Evolutionary conservation across 1,140 invertebrate species (phyloP).

Genomic region (Trinorchestia longiramus): DNA sequence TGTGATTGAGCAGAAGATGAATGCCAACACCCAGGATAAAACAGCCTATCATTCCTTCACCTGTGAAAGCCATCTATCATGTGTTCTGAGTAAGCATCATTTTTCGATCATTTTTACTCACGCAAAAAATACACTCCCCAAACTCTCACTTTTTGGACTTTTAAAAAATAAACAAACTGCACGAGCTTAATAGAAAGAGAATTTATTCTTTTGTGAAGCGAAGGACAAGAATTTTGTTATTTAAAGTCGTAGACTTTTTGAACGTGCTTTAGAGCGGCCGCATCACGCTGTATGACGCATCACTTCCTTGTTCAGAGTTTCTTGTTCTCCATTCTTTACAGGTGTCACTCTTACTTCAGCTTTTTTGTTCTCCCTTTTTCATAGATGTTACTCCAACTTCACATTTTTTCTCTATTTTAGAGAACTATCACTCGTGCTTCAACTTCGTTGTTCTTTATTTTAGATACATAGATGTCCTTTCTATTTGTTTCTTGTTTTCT

Average conservation of each 20-base stretch:
- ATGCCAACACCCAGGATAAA: no score
- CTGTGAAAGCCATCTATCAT: neutral
- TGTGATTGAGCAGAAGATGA: no score
- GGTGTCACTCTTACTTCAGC: no score
- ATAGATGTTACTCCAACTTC: no score
- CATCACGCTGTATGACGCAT: no score
- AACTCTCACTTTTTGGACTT: neutral
- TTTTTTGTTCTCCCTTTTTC: no score
- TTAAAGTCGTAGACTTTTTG: neutral
- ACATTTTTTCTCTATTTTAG: neutral
- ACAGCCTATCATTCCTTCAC: neutral
- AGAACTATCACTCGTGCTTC: neutral
- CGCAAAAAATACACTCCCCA: neutral
- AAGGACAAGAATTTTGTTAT: neutral
- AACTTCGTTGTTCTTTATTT: neutral
- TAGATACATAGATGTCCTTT: no score
- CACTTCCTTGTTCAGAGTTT: no score
- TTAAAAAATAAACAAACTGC: neutral
- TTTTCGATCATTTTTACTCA: neutral
- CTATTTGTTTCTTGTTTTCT: neutral
- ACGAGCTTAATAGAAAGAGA: neutral
- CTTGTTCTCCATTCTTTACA: no score
- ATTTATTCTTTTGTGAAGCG: neutral
- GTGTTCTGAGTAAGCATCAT: neutral
- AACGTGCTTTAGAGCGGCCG: neutral